A percentile compares a stretch with the other conserved stretches of the same genome.
phyloP scores from a whole-genome alignment of 2,888 invertebrate species.

The Syrista parreyssii region DNA sequence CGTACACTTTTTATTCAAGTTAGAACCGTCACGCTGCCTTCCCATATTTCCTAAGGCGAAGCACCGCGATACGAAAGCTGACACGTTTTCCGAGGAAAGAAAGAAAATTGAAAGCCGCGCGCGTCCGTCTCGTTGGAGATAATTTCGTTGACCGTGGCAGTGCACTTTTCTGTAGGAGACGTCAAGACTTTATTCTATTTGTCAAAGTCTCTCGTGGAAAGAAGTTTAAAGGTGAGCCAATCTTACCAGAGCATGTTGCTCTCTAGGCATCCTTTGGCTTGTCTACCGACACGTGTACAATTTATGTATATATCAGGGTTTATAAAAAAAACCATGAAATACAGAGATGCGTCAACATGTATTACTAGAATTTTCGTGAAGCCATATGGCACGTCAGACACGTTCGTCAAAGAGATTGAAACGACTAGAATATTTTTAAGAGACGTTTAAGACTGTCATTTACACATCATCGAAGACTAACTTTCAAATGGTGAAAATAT shows the following conservation, averaged over 20 bases:
- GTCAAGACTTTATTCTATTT: neutral
- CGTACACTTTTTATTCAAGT: neutral
- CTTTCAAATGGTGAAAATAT: neutral
- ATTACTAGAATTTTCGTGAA: neutral
- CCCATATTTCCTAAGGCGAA: neutral
- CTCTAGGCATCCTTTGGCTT: neutral
- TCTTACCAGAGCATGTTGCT: neutral
- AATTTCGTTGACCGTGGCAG: constrained; percentile 6
- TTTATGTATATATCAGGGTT: neutral
- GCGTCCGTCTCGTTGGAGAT: neutral
- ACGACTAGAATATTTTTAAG: neutral
- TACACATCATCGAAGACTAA: neutral
- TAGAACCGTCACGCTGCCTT: neutral
- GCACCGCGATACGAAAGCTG: neutral
- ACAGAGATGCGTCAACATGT: neutral
- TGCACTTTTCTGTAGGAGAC: neutral
- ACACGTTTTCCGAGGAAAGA: neutral
- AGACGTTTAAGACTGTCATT: neutral
- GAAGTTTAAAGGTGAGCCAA: neutral
- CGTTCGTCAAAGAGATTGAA: neutral
- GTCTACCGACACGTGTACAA: neutral
- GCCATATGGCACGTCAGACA: neutral
- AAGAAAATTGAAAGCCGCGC: neutral
- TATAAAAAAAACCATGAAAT: neutral
- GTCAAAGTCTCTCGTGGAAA: neutral